Base-by-base conservation (phyloP, 2,797 vertebrate genomes). In the Loriculus beryllinus region DNA sequence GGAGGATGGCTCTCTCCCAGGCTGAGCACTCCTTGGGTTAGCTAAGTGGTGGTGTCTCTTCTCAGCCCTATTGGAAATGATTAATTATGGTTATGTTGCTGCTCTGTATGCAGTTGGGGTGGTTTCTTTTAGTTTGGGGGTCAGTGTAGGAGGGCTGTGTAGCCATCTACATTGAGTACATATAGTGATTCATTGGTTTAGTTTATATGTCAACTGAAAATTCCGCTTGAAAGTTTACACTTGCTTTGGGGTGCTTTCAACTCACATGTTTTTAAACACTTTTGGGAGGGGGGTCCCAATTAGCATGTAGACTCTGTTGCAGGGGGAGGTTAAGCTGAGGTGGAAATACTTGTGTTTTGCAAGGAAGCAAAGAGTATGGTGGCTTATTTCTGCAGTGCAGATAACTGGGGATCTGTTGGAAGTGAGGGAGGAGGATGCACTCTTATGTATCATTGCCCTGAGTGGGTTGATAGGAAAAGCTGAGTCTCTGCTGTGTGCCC, bases 221-320 rank as follows among this genome's bases (percentile, higher is more conserved):
- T 70, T 67, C 49, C 57, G 1, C 64, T 56, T 37, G 22, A 56
- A 87, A 88, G 15, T 68, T 81, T 56, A 84, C 89, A 57, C 12
- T 43, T 75, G 18, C 57, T 94, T 86, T 22, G 62, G 56, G 25
- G 56, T 1, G 2, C 29, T 86, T 42, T 21, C 23, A 62, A 28
- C 21, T 33, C 19, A 40, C 14, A 60, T 19, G 8, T 19, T 6
- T 28, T 75, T 68, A 49, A 60, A 49, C 21, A 7, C 5, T 12
- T 52, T 39, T 59, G 10, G 17, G 0, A 39, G 2, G 29, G 6
- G 5, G 29, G 31, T 78, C 6, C n/a, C 25, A 28, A 7, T 35
- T 63, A 59, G 10, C 37, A 52, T 0, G 0, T 31, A 45, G 40
- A 23, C 28, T 43, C 12, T 47, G 13, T 23, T 80, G 7, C 3